Evolutionary conservation across 2,113 vertebrate genomes (phyloP).

Genomic region (Rhabdomys dilectus): DNA sequence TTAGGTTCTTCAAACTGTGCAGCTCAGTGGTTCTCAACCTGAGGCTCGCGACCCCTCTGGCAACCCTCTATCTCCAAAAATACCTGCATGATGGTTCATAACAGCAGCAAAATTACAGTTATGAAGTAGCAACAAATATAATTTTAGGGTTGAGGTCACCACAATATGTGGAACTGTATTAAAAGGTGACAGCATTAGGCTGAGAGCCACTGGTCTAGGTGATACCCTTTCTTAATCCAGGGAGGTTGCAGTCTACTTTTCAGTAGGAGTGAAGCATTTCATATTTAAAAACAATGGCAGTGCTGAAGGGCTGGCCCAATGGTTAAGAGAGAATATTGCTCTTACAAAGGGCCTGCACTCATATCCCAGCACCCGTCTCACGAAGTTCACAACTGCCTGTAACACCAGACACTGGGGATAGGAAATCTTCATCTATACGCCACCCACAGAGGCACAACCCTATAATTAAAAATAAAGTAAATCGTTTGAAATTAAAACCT

Average conservation of each 20-base stretch:
- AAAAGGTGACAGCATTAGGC: neutral
- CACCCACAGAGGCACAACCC: neutral
- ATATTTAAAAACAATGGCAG: neutral
- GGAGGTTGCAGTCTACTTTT: neutral
- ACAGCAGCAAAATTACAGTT: neutral
- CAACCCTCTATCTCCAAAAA: neutral
- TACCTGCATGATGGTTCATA: neutral
- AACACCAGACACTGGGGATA: neutral
- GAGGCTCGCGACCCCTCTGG: neutral
- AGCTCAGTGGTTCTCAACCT: neutral
- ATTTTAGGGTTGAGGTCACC: neutral
- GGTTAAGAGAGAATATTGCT: neutral
- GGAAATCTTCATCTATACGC: neutral
- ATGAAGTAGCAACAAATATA: neutral
- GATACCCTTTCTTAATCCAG: neutral
- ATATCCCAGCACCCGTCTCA: neutral
- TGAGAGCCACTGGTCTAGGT: neutral
- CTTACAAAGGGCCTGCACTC: neutral
- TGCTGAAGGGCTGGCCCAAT: neutral
- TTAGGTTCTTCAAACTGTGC: neutral
- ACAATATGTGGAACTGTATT: neutral
- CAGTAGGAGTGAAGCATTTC: neutral
- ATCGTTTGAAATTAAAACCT: neutral
- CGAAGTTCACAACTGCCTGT: neutral
- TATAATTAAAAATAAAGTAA: neutral